These are phyloP conservation scores for Riparia riparia DNA, from an alignment of 2,113 vertebrate species.

Conservation along the genomic window DNA sequence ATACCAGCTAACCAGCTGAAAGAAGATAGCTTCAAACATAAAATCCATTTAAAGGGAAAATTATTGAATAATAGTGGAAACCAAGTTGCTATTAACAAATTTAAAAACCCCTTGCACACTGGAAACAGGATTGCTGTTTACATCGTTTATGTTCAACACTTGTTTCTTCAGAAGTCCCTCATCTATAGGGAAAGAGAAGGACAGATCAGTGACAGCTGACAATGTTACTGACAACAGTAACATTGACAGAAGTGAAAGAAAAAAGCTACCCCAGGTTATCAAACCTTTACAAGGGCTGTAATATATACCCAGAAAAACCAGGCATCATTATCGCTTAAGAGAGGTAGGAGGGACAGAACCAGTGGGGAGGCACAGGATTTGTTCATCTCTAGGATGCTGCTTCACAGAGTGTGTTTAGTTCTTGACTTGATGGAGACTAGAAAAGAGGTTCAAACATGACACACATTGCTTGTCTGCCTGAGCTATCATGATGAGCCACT, in stretches of 20 bases:
- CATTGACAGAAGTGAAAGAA: background rate
- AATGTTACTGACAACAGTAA: background rate
- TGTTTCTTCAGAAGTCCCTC: background rate
- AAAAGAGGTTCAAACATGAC: background rate
- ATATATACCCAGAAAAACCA: background rate
- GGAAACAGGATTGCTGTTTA: background rate
- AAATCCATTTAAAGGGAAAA: background rate
- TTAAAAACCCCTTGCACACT: background rate
- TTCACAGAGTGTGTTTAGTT: background rate
- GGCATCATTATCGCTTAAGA: background rate
- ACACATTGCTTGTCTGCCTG: accelerated
- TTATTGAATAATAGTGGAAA: background rate
- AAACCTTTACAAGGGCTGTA: background rate
- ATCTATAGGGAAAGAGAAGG: background rate
- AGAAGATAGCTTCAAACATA: background rate
- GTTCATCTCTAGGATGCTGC: background rate
- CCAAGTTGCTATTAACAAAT: background rate
- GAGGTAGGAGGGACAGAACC: background rate
- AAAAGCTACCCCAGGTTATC: background rate
- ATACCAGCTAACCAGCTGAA: background rate
- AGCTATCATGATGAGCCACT: background rate
- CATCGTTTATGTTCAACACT: background rate
- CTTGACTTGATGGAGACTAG: background rate
- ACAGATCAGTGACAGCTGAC: background rate
- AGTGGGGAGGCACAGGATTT: background rate